phyloP scores from a whole-genome alignment of 2,113 vertebrate species.

The Leptocoma aspasia region DNA sequence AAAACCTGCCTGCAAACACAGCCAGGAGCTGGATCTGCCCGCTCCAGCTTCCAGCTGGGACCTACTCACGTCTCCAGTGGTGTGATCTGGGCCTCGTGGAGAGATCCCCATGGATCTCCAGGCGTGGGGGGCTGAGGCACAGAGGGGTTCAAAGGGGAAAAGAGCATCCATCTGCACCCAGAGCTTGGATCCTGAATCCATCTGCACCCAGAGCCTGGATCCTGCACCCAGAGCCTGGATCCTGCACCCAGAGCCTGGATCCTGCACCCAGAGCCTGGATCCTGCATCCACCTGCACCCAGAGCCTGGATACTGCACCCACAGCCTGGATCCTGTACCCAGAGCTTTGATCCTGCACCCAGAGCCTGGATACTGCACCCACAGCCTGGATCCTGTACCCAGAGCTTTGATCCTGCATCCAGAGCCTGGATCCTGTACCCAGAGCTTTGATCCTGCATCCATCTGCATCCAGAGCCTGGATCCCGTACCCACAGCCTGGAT shows the following conservation, averaged over 20 bases:
- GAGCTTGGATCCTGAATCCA: not conserved
- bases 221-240: not conserved
- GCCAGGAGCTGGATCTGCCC: not conserved
- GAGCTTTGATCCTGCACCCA: not conserved
- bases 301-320: not conserved
- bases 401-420: not conserved
- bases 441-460: not conserved
- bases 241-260: not conserved
- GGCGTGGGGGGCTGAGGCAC: not conserved
- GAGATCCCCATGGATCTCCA: not conserved
- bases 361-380: not conserved
- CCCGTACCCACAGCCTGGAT: not conserved
- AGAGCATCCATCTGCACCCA: not conserved
- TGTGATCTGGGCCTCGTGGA: not conserved
- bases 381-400: not conserved
- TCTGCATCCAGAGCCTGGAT: not conserved
- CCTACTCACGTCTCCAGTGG: accelerated
- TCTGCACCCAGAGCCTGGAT: not conserved
- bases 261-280: not conserved
- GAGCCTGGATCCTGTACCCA: not conserved
- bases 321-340: not conserved
- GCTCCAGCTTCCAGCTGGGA: not conserved
- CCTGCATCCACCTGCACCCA: not conserved
- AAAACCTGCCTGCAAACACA: not conserved
- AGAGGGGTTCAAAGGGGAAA: not conserved